Percentiles rank a stretch among this genome's conserved stretches.
Evolutionary conservation across 2,113 vertebrate species (phyloP).

Genomic region (Lophius piscatorius): DNA sequence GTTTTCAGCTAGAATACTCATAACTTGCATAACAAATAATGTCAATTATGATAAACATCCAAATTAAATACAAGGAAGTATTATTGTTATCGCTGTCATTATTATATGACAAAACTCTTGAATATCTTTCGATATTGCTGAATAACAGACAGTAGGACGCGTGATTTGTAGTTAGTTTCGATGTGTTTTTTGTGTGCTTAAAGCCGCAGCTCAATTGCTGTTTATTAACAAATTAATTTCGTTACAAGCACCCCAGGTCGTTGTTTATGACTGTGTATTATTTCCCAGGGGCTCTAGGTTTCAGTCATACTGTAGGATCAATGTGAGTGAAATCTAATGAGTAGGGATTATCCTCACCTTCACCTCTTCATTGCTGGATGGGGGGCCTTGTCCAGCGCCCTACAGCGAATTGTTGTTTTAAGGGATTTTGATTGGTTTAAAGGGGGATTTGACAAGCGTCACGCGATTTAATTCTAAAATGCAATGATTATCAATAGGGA

Average conservation of each 20-base stretch:
- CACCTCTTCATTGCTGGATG: conserved; percentile 48
- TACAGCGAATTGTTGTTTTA: conserved; percentile 62
- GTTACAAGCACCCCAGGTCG: neutral
- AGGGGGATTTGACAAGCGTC: conserved; percentile 51
- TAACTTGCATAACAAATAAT: neutral
- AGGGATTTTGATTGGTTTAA: conserved; percentile 72
- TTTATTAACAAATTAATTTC: conserved; percentile 48
- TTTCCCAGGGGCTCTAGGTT: conserved; percentile 64
- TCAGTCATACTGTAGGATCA: conserved; percentile 66
- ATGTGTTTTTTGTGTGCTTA: neutral
- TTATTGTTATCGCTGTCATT: neutral
- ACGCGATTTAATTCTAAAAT: conserved; percentile 48
- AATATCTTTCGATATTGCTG: too few species aligned
- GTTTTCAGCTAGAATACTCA: conserved; percentile 15
- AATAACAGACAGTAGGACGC: too few species aligned
- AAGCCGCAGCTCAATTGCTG: neutral
- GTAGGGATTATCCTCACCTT: conserved; percentile 79
- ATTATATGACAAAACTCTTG: too few species aligned
- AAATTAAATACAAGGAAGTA: too few species aligned
- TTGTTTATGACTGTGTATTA: conserved; percentile 40
- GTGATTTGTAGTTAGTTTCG: conserved; percentile 51
- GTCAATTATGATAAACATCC: neutral
- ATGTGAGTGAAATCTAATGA: conserved; percentile 76
- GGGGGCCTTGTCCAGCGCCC: conserved; percentile 35
- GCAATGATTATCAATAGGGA: conserved; percentile 34